phyloP scores from a whole-genome alignment of 2,113 vertebrate species.

The Callocephalon fimbriatum region DNA sequence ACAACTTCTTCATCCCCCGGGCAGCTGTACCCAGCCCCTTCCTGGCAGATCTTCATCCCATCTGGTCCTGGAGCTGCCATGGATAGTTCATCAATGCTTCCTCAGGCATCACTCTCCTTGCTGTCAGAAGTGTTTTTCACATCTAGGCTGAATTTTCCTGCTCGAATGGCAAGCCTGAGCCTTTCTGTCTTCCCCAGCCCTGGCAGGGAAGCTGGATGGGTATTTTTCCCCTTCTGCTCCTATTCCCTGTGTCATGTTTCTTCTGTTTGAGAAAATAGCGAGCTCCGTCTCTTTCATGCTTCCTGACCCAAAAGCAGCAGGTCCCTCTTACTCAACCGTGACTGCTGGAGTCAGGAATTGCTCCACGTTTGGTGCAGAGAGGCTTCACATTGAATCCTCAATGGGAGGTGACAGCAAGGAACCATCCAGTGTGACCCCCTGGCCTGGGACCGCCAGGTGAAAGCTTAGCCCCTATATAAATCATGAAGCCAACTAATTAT shows the following conservation, averaged over 20 bases:
- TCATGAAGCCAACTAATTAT: background rate
- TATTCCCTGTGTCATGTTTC: background rate
- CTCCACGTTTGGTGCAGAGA: fast-evolving
- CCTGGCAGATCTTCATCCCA: background rate
- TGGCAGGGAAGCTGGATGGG: background rate
- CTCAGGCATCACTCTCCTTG: fast-evolving
- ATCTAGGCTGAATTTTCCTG: background rate
- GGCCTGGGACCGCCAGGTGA: background rate
- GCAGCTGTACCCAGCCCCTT: fast-evolving
- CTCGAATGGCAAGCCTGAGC: background rate
- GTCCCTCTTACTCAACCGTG: background rate
- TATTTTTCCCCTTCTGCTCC: background rate
- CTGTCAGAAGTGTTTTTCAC: background rate
- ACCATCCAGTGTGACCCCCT: background rate
- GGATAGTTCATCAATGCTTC: background rate
- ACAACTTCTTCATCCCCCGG: background rate
- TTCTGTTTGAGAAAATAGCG: background rate
- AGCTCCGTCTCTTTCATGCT: background rate
- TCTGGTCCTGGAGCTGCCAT: background rate
- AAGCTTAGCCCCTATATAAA: background rate
- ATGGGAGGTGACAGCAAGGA: background rate
- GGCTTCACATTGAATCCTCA: fast-evolving
- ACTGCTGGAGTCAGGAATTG: fast-evolving
- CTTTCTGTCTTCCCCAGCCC: background rate
- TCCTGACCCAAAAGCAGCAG: background rate